A percentile compares a stretch with the other conserved stretches of the same genome.
phyloP scores from a whole-genome alignment of 2,113 vertebrate species.

The Protomyctophum bolini region DNA sequence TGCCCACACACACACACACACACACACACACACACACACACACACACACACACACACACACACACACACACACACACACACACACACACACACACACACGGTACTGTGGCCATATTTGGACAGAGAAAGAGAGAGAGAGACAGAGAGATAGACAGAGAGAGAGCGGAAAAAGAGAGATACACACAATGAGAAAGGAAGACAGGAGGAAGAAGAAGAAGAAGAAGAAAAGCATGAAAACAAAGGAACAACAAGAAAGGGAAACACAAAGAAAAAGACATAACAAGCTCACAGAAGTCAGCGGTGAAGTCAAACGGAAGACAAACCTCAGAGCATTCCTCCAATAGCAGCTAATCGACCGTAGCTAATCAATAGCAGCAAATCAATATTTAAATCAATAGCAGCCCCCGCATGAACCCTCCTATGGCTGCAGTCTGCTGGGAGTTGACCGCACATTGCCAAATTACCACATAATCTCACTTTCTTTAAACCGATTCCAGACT shows the following conservation, averaged over 20 bases:
- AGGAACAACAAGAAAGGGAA: no score
- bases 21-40: background rate
- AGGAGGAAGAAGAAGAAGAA: no score
- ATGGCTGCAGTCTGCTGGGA: background rate
- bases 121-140: constrained; percentile 5
- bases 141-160: constrained; percentile 1
- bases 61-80: background rate
- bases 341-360: background rate
- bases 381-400: no score
- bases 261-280: no score
- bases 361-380: no score
- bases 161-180: background rate
- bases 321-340: background rate
- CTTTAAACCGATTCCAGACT: no score
- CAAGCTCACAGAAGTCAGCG: no score
- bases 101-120: constrained; percentile 47
- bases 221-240: no score
- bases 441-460: constrained; percentile 1
- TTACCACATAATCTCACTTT: no score
- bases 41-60: background rate
- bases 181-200: background rate
- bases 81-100: background rate
- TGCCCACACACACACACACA: background rate
- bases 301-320: background rate
- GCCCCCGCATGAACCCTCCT: no score